These are phyloP conservation scores for Dendrocopos noguchii DNA, from an alignment of 2,113 vertebrate genomes.

Conservation along the genomic window DNA sequence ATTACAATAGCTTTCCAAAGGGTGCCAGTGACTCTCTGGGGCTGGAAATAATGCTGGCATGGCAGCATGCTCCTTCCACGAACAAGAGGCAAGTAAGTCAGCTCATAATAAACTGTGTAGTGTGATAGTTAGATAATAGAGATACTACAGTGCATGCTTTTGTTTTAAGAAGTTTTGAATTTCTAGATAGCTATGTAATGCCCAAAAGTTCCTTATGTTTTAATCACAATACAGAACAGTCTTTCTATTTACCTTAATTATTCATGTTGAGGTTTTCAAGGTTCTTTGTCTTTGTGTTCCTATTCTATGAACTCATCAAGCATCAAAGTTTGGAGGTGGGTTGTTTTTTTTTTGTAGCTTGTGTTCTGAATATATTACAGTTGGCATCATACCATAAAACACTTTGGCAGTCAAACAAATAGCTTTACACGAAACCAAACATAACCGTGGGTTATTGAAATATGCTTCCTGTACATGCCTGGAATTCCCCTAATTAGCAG, in stretches of 20 bases:
- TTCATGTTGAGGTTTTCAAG: constrained; percentile 40
- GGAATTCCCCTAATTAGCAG: constrained; percentile 88
- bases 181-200: constrained; percentile 35
- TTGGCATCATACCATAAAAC: constrained; percentile 69
- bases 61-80: background rate
- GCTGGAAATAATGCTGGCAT: background rate
- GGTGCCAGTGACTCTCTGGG: background rate
- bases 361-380: constrained; percentile 32
- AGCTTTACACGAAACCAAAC: constrained; percentile 53
- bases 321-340: constrained; percentile 3
- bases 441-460: constrained; percentile 43
- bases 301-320: constrained; percentile 38
- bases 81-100: background rate
- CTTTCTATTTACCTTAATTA: constrained; percentile 29
- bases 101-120: background rate
- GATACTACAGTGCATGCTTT: background rate
- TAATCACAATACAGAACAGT: constrained; percentile 31
- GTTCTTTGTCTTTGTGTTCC: constrained; percentile 39
- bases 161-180: constrained; percentile 52
- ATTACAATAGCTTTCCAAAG: background rate
- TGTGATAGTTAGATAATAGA: background rate
- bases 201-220: constrained; percentile 1
- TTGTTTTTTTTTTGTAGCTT: constrained; percentile 14
- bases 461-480: constrained; percentile 68
- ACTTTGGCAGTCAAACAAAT: constrained; percentile 69